Evolutionary conservation across 2,888 invertebrate species (phyloP).

Genomic region (Electrophaes corylata): DNA sequence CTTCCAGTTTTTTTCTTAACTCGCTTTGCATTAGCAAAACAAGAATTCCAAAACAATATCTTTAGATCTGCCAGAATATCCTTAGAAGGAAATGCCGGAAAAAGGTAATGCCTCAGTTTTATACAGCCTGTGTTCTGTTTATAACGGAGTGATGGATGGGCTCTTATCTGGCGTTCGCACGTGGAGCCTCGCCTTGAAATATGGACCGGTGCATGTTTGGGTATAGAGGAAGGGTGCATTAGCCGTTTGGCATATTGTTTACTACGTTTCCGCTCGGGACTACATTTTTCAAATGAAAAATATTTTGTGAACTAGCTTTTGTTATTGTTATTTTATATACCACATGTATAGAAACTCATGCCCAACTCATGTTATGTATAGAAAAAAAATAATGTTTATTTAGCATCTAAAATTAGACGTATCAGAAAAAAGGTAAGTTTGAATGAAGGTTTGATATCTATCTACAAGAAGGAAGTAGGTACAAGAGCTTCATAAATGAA

Average conservation of each 20-base stretch:
- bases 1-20: not conserved
- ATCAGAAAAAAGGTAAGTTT: too few relatives aligned
- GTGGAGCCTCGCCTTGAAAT: slow-evolving; percentile 61
- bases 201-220: slow-evolving; percentile 61
- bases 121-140: slow-evolving; percentile 52
- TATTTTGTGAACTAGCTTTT: too few relatives aligned
- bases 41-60: slow-evolving; percentile 4
- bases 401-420: too few relatives aligned
- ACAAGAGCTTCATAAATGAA: too few relatives aligned
- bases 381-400: too few relatives aligned
- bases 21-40: not conserved
- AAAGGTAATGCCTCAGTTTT: slow-evolving; percentile 13
- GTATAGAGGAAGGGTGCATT: slow-evolving; percentile 44
- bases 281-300: not conserved
- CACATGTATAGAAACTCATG: too few relatives aligned
- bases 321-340: too few relatives aligned
- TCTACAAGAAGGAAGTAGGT: too few relatives aligned
- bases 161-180: slow-evolving; percentile 70
- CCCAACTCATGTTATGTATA: too few relatives aligned
- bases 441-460: too few relatives aligned
- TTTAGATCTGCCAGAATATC: slow-evolving; percentile 1
- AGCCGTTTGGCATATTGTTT: slow-evolving; percentile 35
- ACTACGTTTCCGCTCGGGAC: not conserved
- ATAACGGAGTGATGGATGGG: slow-evolving; percentile 77
- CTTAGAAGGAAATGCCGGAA: slow-evolving; percentile 14